Percentiles rank a stretch among this genome's conserved stretches.
Evolutionary conservation across 2,113 vertebrate genomes (phyloP).

Genomic region (Corynorhinus townsendii): DNA sequence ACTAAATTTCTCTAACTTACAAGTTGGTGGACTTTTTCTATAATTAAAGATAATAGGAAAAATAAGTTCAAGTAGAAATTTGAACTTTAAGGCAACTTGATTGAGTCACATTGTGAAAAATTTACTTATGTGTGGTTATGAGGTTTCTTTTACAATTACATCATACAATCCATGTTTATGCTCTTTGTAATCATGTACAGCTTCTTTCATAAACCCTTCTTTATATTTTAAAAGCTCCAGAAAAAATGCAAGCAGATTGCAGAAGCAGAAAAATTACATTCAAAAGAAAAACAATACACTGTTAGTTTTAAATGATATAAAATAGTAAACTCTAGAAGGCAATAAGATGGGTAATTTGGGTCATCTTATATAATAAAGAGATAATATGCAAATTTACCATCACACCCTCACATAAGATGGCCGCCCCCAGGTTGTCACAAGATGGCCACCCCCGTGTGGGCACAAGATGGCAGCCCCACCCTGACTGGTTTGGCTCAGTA

Average conservation of each 20-base stretch:
- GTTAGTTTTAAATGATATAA: neutral
- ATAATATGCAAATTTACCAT: no score
- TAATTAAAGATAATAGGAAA: conserved; percentile 34
- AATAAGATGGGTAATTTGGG: neutral
- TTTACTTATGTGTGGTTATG: neutral
- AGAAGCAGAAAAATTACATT: neutral
- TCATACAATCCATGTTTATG: neutral
- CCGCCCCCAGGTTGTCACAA: no score
- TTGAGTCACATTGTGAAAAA: conserved; percentile 2
- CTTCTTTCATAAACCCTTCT: neutral
- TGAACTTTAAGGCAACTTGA: neutral
- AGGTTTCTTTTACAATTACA: neutral
- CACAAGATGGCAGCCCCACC: no score
- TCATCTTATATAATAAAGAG: neutral
- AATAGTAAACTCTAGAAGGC: neutral
- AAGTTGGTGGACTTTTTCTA: neutral
- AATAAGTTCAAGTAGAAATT: conserved; percentile 31
- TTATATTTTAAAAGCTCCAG: neutral
- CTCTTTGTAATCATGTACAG: neutral
- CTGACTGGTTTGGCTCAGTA: no score
- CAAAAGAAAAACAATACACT: neutral
- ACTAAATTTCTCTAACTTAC: conserved; percentile 35
- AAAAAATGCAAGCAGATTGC: neutral
- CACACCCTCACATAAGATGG: no score
- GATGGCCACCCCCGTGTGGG: no score